These are phyloP conservation scores for Diplodus puntazzo DNA, from an alignment of 2,797 vertebrate genomes.

Conservation along the genomic window DNA sequence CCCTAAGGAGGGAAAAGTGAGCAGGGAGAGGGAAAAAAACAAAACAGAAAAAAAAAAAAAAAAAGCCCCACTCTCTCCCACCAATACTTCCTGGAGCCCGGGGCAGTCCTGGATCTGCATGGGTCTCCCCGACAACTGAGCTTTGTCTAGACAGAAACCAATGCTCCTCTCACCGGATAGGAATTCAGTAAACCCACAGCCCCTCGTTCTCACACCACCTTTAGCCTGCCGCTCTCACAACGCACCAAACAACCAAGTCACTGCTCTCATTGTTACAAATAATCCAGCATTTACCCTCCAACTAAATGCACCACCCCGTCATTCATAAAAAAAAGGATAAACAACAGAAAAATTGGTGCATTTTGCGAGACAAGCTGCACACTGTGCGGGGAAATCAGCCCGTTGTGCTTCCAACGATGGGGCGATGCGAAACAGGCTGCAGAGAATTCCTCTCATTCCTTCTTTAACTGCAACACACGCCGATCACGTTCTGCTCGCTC, in stretches of 20 bases:
- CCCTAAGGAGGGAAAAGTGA: conserved; percentile 65
- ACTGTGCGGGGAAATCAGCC: conserved; percentile 23
- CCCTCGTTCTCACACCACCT: conserved; percentile 74
- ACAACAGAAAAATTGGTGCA: conserved; percentile 40
- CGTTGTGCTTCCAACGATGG: conserved; percentile 1
- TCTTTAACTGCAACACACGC: conserved; percentile 23
- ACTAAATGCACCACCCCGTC: conserved; percentile 39
- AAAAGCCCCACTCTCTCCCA: conserved; percentile 58
- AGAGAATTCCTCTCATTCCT: conserved; percentile 59
- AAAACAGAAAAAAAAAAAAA: conserved; percentile 38
- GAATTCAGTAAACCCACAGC: conserved; percentile 79
- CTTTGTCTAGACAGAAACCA: conserved; percentile 84
- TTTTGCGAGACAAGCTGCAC: conserved; percentile 34
- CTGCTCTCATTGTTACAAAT: conserved; percentile 62
- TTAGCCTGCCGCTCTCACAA: conserved; percentile 61
- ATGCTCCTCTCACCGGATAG: conserved; percentile 77
- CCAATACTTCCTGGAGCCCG: conserved; percentile 75
- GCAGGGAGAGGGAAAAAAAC: conserved; percentile 44
- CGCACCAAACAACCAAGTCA: conserved; percentile 53
- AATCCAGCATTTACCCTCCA: conserved; percentile 54
- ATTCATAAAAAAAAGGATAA: neutral
- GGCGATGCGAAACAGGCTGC: conserved; percentile 34
- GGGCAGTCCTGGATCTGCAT: conserved; percentile 69
- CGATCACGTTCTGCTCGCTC: conserved; percentile 16
- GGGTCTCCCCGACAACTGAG: conserved; percentile 77